phyloP scores from a whole-genome alignment of 1,140 invertebrate genomes.

The Batillaria attramentaria region DNA sequence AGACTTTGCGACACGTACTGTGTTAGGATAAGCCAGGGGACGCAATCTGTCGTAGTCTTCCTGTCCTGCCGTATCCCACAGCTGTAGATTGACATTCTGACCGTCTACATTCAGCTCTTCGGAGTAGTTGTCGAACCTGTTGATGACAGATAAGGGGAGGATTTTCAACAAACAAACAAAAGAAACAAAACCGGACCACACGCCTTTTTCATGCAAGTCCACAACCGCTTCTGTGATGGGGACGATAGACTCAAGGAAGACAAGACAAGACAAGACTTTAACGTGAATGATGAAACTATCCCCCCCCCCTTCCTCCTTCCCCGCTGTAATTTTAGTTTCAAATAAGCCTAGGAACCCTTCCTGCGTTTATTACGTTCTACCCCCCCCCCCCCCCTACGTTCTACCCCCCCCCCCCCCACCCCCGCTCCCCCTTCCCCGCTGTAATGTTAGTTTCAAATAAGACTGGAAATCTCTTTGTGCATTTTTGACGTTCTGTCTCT shows the following conservation, averaged over 20 bases:
- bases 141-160: background rate
- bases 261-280: no score
- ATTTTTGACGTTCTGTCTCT: background rate
- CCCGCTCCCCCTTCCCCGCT: background rate
- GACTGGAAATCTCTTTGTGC: background rate
- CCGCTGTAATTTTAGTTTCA: background rate
- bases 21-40: slow-evolving; percentile 89
- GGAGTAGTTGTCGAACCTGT: slow-evolving; percentile 28
- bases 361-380: background rate
- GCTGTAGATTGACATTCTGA: slow-evolving; percentile 46
- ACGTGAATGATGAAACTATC: no score
- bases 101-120: slow-evolving; percentile 10
- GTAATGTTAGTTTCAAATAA: no score
- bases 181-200: no score
- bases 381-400: background rate
- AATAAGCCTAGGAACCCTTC: background rate
- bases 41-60: slow-evolving; percentile 42
- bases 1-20: slow-evolving; percentile 62
- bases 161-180: no score
- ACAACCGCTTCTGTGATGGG: no score
- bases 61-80: slow-evolving; percentile 85
- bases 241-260: no score
- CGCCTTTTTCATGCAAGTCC: no score
- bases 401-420: background rate
- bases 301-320: background rate